Evolutionary conservation across 2,797 vertebrate genomes (phyloP).

Genomic region (Chaetophractus vellerosus): DNA sequence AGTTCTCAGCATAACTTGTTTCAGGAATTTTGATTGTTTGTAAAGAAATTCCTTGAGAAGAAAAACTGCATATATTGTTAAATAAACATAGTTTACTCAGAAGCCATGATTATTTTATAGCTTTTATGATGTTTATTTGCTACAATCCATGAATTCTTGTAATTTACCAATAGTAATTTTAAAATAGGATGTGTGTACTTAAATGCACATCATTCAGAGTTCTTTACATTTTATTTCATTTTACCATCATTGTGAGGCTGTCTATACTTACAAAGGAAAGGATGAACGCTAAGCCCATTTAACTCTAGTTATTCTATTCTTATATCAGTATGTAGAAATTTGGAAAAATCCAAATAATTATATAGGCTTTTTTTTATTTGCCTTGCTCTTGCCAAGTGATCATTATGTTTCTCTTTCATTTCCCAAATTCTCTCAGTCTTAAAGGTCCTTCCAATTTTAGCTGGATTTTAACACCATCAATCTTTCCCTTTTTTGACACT

Average conservation of each 20-base stretch:
- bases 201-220: neutral
- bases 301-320: neutral
- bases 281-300: neutral
- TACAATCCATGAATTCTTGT: neutral
- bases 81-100: neutral
- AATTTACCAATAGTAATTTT: neutral
- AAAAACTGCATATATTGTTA: neutral
- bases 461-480: neutral
- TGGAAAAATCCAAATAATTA: neutral
- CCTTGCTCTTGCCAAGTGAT: neutral
- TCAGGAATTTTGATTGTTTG: neutral
- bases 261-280: neutral
- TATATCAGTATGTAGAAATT: neutral
- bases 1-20: neutral
- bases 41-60: neutral
- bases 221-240: slow-evolving; percentile 3
- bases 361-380: neutral
- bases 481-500: neutral
- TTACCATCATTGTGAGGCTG: neutral
- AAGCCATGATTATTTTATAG: neutral
- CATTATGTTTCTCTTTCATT: neutral
- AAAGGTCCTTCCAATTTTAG: neutral
- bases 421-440: neutral
- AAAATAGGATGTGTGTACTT: neutral
- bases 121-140: neutral